Base-by-base conservation (phyloP, 2,888 invertebrate species). In the Eristalis tenax region DNA sequence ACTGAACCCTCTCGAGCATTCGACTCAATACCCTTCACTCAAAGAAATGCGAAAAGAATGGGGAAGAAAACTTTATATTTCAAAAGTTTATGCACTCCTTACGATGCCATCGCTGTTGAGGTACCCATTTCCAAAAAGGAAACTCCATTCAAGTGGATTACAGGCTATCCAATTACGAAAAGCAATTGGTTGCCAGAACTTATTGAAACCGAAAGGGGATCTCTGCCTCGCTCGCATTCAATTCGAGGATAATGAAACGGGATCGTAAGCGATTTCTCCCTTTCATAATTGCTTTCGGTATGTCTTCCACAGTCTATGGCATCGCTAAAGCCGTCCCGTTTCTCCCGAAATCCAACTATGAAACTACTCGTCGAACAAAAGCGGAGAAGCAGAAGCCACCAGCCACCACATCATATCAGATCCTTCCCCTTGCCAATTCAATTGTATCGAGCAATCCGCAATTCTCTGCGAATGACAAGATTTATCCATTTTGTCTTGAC, bases 401-500 rank as follows among this genome's bases (percentile, higher is more conserved):
- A 18, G n/a, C 50, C 50, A 50, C 50, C 50, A 18, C 50, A n/a
- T 18, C 50, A 50, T 50, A 50, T 50, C 50, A 50, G 50, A 50
- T 50, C 23, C 2, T 35, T 38, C 66, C 10, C 59, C 56, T 18
- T 8, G 8, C 15, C 56, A 69, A 73, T 78, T 76, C 79, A 87
- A 87, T 87, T 87, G 87, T 87, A 83, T 83, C 74, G 78, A 79
- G 75, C 70, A 79, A 83, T 87, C 87, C 83, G 75, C 70, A 83
- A 83, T 83, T 79, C 83, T 79, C 78, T 87, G 87, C 83, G 57
- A 87, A 83, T 83, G 87, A 87, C 87, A 87, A 87, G 87, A 87
- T 83, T 87, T 87, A 83, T 87, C 87, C 87, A 87, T 83, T 87
- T 87, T 83, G 87, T 87, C 83, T 83, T 87, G 87, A 87, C 87